Evolutionary conservation across 1,140 invertebrate genomes (phyloP).

Genomic region (Lerema accius): DNA sequence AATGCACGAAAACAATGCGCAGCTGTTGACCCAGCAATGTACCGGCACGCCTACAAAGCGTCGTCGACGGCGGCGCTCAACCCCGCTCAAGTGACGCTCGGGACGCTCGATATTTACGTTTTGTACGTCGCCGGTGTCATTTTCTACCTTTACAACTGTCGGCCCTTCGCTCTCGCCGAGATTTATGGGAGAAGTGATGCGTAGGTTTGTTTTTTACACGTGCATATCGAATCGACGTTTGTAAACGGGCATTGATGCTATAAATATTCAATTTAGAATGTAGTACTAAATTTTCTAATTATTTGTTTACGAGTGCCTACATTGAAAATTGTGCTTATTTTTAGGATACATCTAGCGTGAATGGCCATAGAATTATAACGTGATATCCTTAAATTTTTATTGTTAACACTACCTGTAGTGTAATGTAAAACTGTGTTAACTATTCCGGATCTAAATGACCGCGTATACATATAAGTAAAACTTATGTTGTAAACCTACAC

Average conservation of each 20-base stretch:
- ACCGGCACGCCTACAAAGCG: slow-evolving; percentile 43
- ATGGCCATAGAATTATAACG: no score
- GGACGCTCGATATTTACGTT: slow-evolving; percentile 33
- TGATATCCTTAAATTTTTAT: no score
- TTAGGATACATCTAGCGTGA: no score
- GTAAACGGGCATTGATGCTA: background rate
- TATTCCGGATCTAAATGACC: no score
- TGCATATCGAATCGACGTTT: background rate
- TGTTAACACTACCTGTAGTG: no score
- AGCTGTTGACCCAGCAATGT: slow-evolving; percentile 60
- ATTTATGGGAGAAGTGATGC: slow-evolving; percentile 25
- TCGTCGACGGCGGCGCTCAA: slow-evolving; percentile 26
- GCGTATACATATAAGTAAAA: background rate
- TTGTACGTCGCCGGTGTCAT: slow-evolving; percentile 28
- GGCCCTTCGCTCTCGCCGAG: slow-evolving; percentile 18
- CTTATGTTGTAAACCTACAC: background rate
- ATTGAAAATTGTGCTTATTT: no score
- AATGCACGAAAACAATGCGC: slow-evolving; percentile 59
- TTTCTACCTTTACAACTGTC: slow-evolving; percentile 21
- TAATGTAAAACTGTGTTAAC: no score
- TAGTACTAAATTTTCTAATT: slow-evolving; percentile 2
- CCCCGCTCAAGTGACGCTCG: slow-evolving; percentile 23
- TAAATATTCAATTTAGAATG: background rate
- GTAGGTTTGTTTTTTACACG: slow-evolving; percentile 33
- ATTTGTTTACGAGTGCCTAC: background rate